A percentile compares a stretch with the other conserved stretches of the same genome.
These are phyloP conservation scores for Oryctes rhinoceros DNA, from an alignment of 1,140 invertebrate species.

Conservation along the genomic window DNA sequence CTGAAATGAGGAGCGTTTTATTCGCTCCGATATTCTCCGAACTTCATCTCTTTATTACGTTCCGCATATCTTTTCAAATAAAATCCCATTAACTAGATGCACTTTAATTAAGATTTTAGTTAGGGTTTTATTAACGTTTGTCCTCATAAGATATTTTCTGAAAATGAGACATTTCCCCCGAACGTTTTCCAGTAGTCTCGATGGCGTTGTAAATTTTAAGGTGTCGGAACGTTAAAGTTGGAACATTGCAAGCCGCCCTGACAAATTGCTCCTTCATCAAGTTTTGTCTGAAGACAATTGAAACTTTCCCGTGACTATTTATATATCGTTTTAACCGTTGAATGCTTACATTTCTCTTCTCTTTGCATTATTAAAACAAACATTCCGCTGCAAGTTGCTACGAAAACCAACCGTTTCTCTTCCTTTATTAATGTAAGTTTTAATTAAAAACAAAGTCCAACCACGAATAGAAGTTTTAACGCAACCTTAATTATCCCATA, in stretches of 20 bases:
- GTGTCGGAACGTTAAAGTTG: slow-evolving; percentile 1
- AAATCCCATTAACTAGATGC: background rate
- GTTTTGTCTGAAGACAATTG: background rate
- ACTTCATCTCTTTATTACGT: background rate
- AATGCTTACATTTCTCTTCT: background rate
- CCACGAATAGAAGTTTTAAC: background rate
- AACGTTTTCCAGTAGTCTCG: background rate
- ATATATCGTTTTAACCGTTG: background rate
- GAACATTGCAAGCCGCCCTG: background rate
- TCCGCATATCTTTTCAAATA: background rate
- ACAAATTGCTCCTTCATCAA: background rate
- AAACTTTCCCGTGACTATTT: slow-evolving; percentile 18
- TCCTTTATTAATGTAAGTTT: background rate
- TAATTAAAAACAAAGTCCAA: slow-evolving; percentile 11
- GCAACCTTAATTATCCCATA: background rate
- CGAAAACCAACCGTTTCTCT: background rate
- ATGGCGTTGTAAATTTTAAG: background rate
- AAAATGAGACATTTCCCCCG: slow-evolving; percentile 8
- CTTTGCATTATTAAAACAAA: slow-evolving; percentile 1
- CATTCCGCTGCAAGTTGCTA: background rate
- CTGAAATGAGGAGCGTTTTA: background rate
- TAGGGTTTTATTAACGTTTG: background rate
- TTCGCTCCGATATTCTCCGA: background rate
- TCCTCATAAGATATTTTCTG: background rate
- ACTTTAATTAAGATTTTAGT: background rate